Base-by-base conservation (phyloP, 2,113 vertebrate species). In the Synchiropus splendidus region DNA sequence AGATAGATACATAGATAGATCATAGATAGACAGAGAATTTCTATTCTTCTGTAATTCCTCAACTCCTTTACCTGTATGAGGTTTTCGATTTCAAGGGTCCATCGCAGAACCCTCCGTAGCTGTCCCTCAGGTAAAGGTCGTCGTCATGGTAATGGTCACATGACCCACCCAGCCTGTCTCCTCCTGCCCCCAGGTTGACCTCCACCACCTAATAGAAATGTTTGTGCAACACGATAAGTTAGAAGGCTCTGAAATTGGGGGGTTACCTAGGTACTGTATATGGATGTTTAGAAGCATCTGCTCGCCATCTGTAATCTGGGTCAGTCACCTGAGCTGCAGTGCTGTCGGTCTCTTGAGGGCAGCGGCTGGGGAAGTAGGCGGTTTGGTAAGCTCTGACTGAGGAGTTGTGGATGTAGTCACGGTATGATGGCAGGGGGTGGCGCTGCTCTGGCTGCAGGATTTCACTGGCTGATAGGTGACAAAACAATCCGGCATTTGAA, bases 341-440 rank as follows among this genome's bases (percentile, higher is more conserved):
- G 43, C 17, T 0, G 3, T 92, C 84, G 1, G 76, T 68, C 39
- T 83, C 86, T 75, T 91, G 91, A 0, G 86, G 64, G 47, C 94
- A 98, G 67, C 82, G 87, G 67, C 91, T 98, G 59, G 83, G 64
- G 78, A 98, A 98, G 66, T 92, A 95, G 47, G 85, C 78, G 1
- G 89, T 98, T 80, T 97, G 94, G 70, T 97, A 98, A 35, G 85
- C 81, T 33, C 71, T 77, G 56, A 98, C 61, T 1, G 95, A 95
- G 36, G 82, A 58, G 2, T 98, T 98, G 48, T 51, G 76, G 49
- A 85, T 88, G 74, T 98, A 98, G 16, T 94, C 91, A 51, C 78
- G 68, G 81, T 98, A 98, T 12, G 94, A 92, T 43, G 95, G 91
- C 57, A 98, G 81, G 0, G 95, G 93, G 47, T 97, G 92, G 57